Base-by-base conservation (phyloP, 2,113 vertebrate species). In the Mixornis gularis region DNA sequence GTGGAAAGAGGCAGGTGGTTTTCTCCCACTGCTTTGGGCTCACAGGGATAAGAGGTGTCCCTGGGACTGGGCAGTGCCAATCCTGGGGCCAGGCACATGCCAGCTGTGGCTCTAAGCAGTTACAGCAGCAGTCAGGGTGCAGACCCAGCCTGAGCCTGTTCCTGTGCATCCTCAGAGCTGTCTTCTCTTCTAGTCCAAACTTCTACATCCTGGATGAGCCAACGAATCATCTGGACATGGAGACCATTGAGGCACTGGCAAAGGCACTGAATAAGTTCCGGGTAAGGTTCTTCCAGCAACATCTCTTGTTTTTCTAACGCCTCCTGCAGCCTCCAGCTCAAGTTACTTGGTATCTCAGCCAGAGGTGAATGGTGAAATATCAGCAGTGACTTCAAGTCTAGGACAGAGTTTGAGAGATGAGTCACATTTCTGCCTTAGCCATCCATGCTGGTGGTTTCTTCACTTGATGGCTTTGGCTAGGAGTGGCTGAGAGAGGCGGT, bases 151-250 rank as follows among this genome's bases (percentile, higher is more conserved):
- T 0, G 2, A 36, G 22, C 40, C n/a, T 48, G 16, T 62, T 81
- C 20, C 48, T 30, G 6, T 26, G 4, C 15, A 1, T 66, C 24
- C 66, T 91, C 66, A 94, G 44, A 59, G 41, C 70, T 24, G 6
- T 83, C 22, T 95, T 79, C 93, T 79, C 66, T 96, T 96, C 69
- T 92, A 99, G 99, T 80, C 99, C 99, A 38, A 99, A 99, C 97
- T 99, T 99, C 96, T 99, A 99, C 93, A 97, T 99, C 85, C 97
- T 99, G 88, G 99, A 99, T 71, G 99, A 99, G 86, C 99, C 99
- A 1, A 99, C 99, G 14, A 99, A 99, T 96, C 99, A 99, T 89
- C 97, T 99, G 97, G 99, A 99, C 96, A 99, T 99, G 99, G 99
- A 99, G 96, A 99, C 99, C 5, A 99, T 99, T 2, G 99, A 99